Base-by-base conservation (phyloP, 64 coral and sea anemone species). In the Platygyra sinensis region DNA sequence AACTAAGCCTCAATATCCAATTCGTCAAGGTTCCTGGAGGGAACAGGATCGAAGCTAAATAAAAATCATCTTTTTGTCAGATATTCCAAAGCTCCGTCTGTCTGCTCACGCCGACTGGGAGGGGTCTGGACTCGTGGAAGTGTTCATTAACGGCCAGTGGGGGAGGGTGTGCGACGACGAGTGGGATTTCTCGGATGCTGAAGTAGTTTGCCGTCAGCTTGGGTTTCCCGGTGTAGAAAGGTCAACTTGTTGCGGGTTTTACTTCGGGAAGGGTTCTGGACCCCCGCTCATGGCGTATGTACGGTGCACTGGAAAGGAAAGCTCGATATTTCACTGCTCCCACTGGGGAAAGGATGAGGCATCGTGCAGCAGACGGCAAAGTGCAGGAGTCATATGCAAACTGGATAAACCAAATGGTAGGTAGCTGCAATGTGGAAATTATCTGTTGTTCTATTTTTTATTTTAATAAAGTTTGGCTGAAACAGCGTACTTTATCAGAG, bases 371-470 rank as follows among this genome's bases (percentile, higher is more conserved):
- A 85, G 36, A 29, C 42, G 81, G 30, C 19, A 67, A 6, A 85
- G 5, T 71, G 81, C 81, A 51, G 81, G 81, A 49, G 81, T 85
- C 24, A 39, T 85, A 71, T 85, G 81, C 20, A 69, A 85, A 85
- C 81, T 85, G 5, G 64, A 72, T 51, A 85, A 85, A n/a, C 62
- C 81, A 5, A 51, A 85, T 42, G 81, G 81, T 72, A 28, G 30
- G 81, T 5, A 51, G 0, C 17, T 19, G 18, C n/a, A 18, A 65
- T 19, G 18, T 65, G 5, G n/a, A 46, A 46, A 5, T 46, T 46
- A 46, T 8, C 42, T 46, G 4, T 5, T 46, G 42, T 46, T 46
- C 42, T 46, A 46, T 46, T 46, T 39, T 39, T 39, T n/a, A n/a
- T n/a, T n/a, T n/a, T n/a, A n/a, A n/a, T n/a, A n/a, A n/a, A n/a